Evolutionary conservation across 2,797 vertebrate genomes (phyloP).

Genomic region (Myioborus melanocephalus): DNA sequence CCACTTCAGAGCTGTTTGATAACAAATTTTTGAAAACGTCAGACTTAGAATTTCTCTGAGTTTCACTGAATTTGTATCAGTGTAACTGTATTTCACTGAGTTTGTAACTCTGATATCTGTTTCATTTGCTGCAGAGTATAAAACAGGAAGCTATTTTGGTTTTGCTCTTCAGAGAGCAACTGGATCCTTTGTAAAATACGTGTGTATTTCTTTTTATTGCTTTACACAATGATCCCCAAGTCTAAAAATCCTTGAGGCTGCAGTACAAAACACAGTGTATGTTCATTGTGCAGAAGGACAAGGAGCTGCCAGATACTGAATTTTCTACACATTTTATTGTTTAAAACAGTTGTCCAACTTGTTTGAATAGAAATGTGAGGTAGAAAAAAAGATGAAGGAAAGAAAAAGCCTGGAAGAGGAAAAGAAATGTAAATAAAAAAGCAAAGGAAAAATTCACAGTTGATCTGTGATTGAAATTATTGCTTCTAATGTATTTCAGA

Average conservation of each 20-base stretch:
- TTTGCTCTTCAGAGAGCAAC: not conserved
- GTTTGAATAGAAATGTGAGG: not conserved
- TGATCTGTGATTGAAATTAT: not conserved
- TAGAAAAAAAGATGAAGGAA: not conserved
- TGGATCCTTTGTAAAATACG: not conserved
- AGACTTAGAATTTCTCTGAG: not conserved
- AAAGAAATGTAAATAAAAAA: constrained; percentile 3
- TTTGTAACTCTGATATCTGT: not conserved
- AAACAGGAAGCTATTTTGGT: not conserved
- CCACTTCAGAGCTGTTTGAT: not conserved
- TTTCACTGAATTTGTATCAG: too few species aligned
- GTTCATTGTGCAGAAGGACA: not conserved
- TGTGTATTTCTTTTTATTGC: not conserved
- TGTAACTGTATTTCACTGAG: too few species aligned
- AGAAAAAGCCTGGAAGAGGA: not conserved
- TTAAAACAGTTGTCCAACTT: not conserved
- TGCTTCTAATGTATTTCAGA: not conserved
- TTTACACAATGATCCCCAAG: not conserved
- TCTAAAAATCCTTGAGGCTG: not conserved
- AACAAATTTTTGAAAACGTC: not conserved
- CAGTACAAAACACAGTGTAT: not conserved
- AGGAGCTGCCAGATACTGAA: not conserved
- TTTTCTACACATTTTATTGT: not conserved
- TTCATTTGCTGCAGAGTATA: not conserved
- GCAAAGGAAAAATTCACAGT: not conserved